Base-by-base conservation (phyloP, 2,888 invertebrate species). In the Amaurobius ferox region DNA sequence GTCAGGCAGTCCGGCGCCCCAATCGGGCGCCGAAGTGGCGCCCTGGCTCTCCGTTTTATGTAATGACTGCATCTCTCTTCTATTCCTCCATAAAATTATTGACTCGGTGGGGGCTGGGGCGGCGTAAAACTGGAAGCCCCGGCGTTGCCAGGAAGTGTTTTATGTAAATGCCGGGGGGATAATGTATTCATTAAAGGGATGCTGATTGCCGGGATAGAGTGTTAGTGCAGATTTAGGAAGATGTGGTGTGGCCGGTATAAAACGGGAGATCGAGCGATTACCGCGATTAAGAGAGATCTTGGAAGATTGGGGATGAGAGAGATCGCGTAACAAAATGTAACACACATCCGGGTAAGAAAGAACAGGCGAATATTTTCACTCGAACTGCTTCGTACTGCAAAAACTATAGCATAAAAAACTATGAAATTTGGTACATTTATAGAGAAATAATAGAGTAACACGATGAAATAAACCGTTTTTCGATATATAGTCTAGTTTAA, bases 61-160 rank as follows among this genome's bases (percentile, higher is more conserved):
- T 83, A 83, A 83, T 83, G 81, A 44, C 71, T 61, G 32, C 62
- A 35, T 29, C n/a, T 28, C 32, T 48, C 35, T 64, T 29, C 32
- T 32, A n/a, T 66, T 28, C 61, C 39, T 80, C 74, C 55, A 85
- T 85, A 85, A 85, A 85, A 85, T 85, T 85, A 85, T 85, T 85
- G 83, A 85, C 66, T 77, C 23, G 16, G 23, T 5, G 55, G 55
- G 55, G 5, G 3, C 5, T 23, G 23, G 1, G 55, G 44, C 11
- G 11, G 44, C 48, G 68, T 61, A 74, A 74, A 32, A 44, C 74
- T 61, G 73, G 73, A 48, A 39, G 67, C 55, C 55, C 55, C 23
- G 29, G 13, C 29, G 28, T 28, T 13, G 70, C n/a, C 19, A 44
- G 16, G 40, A 70, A 44, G 32, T 11, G 32, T 66, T 30, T 32